Evolutionary conservation across 2,888 invertebrate species (phyloP).

Genomic region (Drosophila mettleri): DNA sequence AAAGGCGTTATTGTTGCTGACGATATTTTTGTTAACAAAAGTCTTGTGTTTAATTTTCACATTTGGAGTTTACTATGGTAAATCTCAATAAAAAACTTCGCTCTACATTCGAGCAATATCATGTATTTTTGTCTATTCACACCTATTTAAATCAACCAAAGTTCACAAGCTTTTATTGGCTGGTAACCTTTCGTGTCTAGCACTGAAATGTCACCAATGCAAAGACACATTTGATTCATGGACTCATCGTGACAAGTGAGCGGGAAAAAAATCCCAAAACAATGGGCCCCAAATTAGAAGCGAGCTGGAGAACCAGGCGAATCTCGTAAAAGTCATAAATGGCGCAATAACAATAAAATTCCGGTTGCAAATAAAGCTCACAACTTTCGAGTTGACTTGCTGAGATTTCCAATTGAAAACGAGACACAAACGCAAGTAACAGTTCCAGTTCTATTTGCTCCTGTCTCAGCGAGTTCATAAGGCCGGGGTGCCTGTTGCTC

Average conservation of each 20-base stretch:
- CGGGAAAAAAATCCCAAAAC: constrained; percentile 37
- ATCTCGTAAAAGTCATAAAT: constrained; percentile 76
- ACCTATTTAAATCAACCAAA: constrained; percentile 4
- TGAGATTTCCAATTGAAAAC: constrained; percentile 49
- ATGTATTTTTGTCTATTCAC: background rate
- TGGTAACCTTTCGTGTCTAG: constrained; percentile 23
- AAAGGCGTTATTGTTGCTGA: background rate
- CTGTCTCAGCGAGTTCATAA: constrained; percentile 65
- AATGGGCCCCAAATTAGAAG: constrained; percentile 59
- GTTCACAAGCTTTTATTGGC: background rate
- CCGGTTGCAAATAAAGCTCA: constrained; percentile 76
- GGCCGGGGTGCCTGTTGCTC: constrained; percentile 71
- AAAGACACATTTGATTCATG: constrained; percentile 37
- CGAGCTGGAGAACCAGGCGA: constrained; percentile 44
- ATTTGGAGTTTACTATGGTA: background rate
- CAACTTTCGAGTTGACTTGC: constrained; percentile 59
- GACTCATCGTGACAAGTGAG: constrained; percentile 24
- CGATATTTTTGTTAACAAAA: background rate
- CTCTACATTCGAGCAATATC: background rate
- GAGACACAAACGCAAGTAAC: constrained; percentile 5
- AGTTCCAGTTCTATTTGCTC: constrained; percentile 17
- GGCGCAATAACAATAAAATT: constrained; percentile 79
- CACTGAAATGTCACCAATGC: constrained; percentile 25
- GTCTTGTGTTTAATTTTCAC: background rate
- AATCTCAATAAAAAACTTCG: background rate